These are phyloP conservation scores for Premnoplex brunnescens DNA, from an alignment of 2,797 vertebrate species.

Conservation along the genomic window DNA sequence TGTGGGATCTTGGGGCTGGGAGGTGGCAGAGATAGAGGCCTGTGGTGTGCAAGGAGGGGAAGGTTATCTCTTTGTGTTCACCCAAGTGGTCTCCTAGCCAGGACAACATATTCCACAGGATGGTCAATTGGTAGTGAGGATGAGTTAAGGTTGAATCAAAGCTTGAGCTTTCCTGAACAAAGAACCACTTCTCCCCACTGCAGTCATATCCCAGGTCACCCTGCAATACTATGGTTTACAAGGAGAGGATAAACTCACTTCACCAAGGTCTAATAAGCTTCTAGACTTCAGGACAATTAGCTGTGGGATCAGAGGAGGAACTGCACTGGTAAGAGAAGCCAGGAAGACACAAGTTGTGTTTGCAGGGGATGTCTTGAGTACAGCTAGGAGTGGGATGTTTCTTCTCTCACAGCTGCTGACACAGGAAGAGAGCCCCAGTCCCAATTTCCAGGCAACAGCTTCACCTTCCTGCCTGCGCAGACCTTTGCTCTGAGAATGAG, in stretches of 20 bases:
- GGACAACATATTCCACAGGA: background rate
- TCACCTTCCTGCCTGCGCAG: background rate
- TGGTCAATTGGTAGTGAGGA: rapidly evolving
- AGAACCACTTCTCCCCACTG: background rate
- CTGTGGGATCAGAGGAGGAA: background rate
- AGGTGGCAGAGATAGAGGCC: background rate
- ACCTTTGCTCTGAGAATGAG: background rate
- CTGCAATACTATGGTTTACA: background rate
- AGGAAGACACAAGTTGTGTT: background rate
- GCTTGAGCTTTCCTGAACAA: background rate
- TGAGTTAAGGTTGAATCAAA: background rate
- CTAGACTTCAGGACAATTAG: background rate
- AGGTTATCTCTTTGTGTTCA: background rate
- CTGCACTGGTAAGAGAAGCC: background rate
- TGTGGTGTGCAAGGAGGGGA: background rate
- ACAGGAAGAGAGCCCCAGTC: background rate
- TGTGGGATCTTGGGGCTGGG: background rate
- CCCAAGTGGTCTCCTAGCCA: background rate
- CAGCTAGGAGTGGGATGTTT: background rate
- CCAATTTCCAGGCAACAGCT: background rate
- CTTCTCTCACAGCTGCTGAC: background rate
- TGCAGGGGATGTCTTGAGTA: background rate
- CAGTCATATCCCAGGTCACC: background rate
- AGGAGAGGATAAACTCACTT: background rate
- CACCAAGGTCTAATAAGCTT: background rate